phyloP scores from a whole-genome alignment of 2,888 invertebrate genomes.

The Ophion costatus region DNA sequence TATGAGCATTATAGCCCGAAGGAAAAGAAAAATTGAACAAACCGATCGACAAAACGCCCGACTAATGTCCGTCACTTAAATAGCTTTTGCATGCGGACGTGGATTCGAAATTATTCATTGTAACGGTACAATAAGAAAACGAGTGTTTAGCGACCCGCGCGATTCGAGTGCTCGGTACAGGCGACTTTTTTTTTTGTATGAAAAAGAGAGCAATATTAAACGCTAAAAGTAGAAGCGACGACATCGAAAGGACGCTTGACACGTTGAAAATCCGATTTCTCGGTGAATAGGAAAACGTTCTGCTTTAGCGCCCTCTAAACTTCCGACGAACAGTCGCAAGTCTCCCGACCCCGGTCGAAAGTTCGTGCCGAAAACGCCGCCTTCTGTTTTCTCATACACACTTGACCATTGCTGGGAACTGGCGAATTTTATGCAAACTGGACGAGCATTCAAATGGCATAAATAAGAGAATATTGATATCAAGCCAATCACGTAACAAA shows the following conservation, averaged over 20 bases:
- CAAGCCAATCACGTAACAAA: not conserved
- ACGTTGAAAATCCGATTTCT: constrained; percentile 14
- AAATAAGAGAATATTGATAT: not conserved
- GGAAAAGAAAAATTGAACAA: constrained; percentile 15
- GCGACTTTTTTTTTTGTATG: not conserved
- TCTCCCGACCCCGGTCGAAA: not conserved
- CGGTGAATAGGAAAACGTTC: constrained; percentile 7
- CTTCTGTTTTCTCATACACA: not conserved
- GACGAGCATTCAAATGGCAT: not conserved
- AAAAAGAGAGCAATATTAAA: constrained; percentile 9
- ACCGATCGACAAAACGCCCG: constrained; percentile 60
- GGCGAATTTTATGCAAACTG: not conserved
- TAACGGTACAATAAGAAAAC: constrained; percentile 54
- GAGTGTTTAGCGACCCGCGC: constrained; percentile 50
- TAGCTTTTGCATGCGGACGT: constrained; percentile 78
- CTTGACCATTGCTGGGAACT: not conserved
- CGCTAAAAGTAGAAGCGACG: not conserved
- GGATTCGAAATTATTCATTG: constrained; percentile 70
- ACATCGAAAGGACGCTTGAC: not conserved
- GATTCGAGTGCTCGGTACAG: not conserved
- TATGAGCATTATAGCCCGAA: constrained; percentile 45
- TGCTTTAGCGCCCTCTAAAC: constrained; percentile 4
- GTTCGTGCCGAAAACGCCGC: not conserved
- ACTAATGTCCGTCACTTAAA: constrained; percentile 67
- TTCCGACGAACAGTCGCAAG: not conserved